These are phyloP conservation scores for Yponomeuta malinellus DNA, from an alignment of 2,888 invertebrate species.

Conservation along the genomic window DNA sequence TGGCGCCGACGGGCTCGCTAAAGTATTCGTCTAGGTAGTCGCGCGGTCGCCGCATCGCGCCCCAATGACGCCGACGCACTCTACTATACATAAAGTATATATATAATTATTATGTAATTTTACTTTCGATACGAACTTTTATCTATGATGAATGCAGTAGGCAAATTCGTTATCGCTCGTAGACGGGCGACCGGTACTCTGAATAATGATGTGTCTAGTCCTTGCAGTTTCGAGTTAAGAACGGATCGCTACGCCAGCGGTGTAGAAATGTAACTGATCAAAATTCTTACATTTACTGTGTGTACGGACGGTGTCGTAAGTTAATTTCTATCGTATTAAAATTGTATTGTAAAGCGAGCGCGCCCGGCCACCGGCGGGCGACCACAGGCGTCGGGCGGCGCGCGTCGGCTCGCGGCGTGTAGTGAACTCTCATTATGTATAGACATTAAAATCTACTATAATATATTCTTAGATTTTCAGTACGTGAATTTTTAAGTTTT, in stretches of 20 bases:
- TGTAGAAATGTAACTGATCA: constrained; percentile 22
- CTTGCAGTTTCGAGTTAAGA: constrained; percentile 30
- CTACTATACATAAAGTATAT: constrained; percentile 27
- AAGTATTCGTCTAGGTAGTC: constrained; percentile 90
- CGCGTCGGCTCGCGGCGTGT: constrained; percentile 36
- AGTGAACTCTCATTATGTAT: constrained; percentile 72
- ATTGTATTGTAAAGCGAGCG: constrained; percentile 16
- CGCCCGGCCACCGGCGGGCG: not conserved
- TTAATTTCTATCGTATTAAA: constrained; percentile 17
- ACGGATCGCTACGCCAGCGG: constrained; percentile 28
- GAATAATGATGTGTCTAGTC: constrained; percentile 44
- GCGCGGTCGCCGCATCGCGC: constrained; percentile 1
- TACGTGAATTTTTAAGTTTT: constrained; percentile 71
- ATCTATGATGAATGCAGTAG: constrained; percentile 14
- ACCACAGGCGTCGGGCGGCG: not conserved
- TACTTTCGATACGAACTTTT: constrained; percentile 39
- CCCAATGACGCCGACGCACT: not conserved
- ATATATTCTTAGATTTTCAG: constrained; percentile 74
- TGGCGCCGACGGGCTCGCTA: constrained; percentile 98
- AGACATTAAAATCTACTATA: constrained; percentile 74
- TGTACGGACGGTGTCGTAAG: constrained; percentile 14
- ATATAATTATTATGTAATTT: constrained; percentile 25
- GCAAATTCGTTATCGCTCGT: constrained; percentile 2
- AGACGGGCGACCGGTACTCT: constrained; percentile 21
- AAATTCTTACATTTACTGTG: constrained; percentile 12